These are phyloP conservation scores for Oligia latruncula DNA, from an alignment of 2,888 invertebrate genomes.

Conservation along the genomic window DNA sequence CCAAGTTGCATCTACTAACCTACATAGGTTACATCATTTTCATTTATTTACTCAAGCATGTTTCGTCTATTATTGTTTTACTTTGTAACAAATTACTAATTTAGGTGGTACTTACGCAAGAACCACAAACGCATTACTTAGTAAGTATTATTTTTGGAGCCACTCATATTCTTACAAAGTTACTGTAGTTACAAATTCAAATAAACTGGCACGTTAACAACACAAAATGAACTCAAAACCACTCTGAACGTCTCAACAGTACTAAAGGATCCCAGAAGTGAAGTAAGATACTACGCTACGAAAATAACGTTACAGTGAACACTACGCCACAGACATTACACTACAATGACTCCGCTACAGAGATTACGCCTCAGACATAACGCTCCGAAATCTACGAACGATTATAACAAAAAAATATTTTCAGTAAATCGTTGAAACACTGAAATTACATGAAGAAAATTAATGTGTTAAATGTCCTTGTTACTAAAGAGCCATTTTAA, in stretches of 20 bases:
- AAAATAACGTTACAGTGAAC: neutral
- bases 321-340: neutral
- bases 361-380: neutral
- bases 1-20: neutral
- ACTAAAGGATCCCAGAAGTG: neutral
- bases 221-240: neutral
- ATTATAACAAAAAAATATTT: neutral
- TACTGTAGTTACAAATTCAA: neutral
- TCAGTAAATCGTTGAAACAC: neutral
- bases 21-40: neutral
- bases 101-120: neutral
- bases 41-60: slow-evolving; percentile 26
- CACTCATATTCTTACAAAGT: neutral
- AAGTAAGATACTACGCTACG: neutral
- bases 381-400: neutral
- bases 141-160: slow-evolving; percentile 13
- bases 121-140: neutral
- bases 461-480: slow-evolving; percentile 3
- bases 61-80: slow-evolving; percentile 17
- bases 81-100: slow-evolving; percentile 15
- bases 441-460: slow-evolving; percentile 19
- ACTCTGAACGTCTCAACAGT: neutral
- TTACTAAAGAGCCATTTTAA: slow-evolving; percentile 19
- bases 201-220: neutral
- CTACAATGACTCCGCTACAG: neutral